Evolutionary conservation across 2,113 vertebrate species (phyloP).

Genomic region (Cathartes aura): DNA sequence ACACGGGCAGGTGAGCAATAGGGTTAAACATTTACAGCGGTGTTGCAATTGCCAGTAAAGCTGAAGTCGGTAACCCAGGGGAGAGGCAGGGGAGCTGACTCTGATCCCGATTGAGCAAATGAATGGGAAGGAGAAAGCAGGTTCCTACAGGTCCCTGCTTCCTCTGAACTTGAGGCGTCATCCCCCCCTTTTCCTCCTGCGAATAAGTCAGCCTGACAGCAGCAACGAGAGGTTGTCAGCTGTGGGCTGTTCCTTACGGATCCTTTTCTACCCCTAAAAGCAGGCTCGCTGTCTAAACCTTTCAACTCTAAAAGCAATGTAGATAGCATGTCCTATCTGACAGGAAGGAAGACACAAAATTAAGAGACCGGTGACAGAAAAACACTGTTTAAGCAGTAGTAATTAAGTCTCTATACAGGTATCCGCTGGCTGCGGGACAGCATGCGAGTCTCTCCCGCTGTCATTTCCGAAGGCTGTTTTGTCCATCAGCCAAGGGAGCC

Average conservation of each 20-base stretch:
- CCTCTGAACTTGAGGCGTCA: background rate
- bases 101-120: fast-evolving
- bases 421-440: background rate
- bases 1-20: fast-evolving
- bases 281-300: background rate
- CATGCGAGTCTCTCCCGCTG: fast-evolving
- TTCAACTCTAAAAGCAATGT: background rate
- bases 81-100: background rate
- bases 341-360: background rate
- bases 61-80: background rate
- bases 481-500: background rate
- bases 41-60: background rate
- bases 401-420: background rate
- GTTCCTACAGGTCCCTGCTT: background rate
- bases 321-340: background rate
- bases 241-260: background rate
- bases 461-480: background rate
- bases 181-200: background rate
- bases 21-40: background rate
- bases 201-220: background rate
- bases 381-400: background rate
- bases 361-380: background rate
- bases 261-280: background rate
- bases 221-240: background rate
- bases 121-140: background rate